Evolutionary conservation across 2,797 vertebrate genomes (phyloP).

Genomic region (Parotocinclus haroldoi): DNA sequence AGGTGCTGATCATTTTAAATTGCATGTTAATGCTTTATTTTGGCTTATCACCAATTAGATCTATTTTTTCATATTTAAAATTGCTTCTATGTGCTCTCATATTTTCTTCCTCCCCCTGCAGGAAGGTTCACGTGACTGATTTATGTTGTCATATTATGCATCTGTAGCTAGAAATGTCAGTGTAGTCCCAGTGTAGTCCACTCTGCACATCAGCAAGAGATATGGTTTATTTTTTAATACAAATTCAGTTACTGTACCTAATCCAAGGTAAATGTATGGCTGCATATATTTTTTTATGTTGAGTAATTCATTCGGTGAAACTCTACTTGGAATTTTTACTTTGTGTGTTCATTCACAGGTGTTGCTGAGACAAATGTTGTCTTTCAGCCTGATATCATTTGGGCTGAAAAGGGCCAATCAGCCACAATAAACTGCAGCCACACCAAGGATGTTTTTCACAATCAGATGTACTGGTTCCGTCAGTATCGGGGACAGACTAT

Average conservation of each 20-base stretch:
- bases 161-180: not conserved
- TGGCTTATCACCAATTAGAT: too few relatives aligned
- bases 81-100: too few relatives aligned
- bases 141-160: not conserved
- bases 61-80: too few relatives aligned
- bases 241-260: constrained; percentile 16
- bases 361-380: constrained; percentile 19
- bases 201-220: not conserved
- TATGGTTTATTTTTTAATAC: constrained; percentile 6
- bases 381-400: constrained; percentile 11
- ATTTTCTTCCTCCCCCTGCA: too few relatives aligned
- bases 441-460: not conserved
- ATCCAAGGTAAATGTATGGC: constrained; percentile 8
- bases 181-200: not conserved
- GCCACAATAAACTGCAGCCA: constrained; percentile 35
- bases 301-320: too few relatives aligned
- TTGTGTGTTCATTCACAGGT: constrained; percentile 14
- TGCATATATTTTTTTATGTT: too few relatives aligned
- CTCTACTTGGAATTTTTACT: too few relatives aligned
- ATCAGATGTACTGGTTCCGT: constrained; percentile 42
- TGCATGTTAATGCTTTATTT: too few relatives aligned
- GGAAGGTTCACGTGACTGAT: not conserved
- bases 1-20: too few relatives aligned
- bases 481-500: constrained; percentile 22
- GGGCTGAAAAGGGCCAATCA: not conserved